Percentiles rank a stretch among this genome's conserved stretches.
These are phyloP conservation scores for Neopipo cinnamomea DNA, from an alignment of 2,113 vertebrate species.

Conservation along the genomic window DNA sequence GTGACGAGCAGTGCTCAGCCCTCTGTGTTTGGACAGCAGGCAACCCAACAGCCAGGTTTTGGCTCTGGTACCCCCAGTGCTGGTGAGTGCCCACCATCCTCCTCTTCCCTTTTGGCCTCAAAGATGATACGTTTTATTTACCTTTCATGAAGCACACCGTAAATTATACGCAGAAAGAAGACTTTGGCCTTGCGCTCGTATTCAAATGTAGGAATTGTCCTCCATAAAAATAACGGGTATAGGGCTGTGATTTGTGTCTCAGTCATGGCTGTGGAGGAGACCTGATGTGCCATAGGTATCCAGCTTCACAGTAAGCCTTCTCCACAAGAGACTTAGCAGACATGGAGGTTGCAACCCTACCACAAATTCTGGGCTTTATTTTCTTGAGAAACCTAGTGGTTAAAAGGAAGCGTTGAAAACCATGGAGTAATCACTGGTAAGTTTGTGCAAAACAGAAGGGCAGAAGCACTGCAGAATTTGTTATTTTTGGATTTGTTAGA, in stretches of 20 bases:
- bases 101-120: not conserved
- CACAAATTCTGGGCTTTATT: not conserved
- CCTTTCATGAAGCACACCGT: not conserved
- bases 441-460: not conserved
- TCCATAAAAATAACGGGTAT: not conserved
- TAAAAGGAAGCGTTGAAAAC: not conserved
- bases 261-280: not conserved
- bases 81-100: constrained; percentile 64
- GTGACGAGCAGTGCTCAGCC: constrained; percentile 79
- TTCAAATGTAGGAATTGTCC: not conserved
- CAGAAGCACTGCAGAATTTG: not conserved
- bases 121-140: accelerated
- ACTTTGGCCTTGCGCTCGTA: accelerated
- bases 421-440: not conserved
- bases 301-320: not conserved
- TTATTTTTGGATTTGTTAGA: not conserved
- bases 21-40: constrained; percentile 85
- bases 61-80: constrained; percentile 76
- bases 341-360: not conserved
- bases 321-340: not conserved
- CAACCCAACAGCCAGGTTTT: constrained; percentile 78
- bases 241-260: not conserved
- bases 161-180: accelerated
- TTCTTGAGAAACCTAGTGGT: not conserved
- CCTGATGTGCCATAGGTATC: accelerated